Evolutionary conservation across 2,888 invertebrate species (phyloP).

Genomic region (Calliscelio sp.): DNA sequence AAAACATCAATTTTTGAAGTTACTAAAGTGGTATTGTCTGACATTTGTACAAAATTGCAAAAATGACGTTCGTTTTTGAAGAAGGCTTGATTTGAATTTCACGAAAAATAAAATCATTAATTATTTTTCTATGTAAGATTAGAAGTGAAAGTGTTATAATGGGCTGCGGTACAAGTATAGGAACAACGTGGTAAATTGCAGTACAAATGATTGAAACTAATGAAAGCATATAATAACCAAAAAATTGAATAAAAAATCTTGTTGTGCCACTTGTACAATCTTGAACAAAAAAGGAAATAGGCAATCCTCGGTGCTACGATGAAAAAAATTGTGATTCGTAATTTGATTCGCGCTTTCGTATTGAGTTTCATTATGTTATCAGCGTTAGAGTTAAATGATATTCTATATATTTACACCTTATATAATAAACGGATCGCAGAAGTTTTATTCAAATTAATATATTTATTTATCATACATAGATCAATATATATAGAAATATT

Average conservation of each 20-base stretch:
- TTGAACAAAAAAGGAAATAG: no score
- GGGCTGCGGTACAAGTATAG: constrained; percentile 9
- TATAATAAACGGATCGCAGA: constrained; percentile 43
- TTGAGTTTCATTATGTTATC: constrained; percentile 21
- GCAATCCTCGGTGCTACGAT: constrained; percentile 41
- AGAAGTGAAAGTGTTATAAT: constrained; percentile 11
- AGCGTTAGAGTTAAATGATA: constrained; percentile 31
- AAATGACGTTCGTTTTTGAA: no score
- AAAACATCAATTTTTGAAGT: no score
- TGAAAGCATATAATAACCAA: constrained; percentile 47
- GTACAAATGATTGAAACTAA: constrained; percentile 67
- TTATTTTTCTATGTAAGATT: constrained; percentile 48
- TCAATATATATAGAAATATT: constrained; percentile 22
- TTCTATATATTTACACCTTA: constrained; percentile 52
- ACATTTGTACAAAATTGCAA: no score
- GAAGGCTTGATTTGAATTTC: no score
- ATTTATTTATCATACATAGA: constrained; percentile 68
- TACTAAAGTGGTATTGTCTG: no score
- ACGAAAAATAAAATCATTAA: not conserved
- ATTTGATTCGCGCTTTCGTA: constrained; percentile 15
- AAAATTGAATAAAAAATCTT: constrained; percentile 21
- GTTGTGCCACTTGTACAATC: constrained; percentile 39
- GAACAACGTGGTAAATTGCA: constrained; percentile 27
- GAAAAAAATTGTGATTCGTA: constrained; percentile 45
- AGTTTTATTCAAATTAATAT: constrained; percentile 69